Base-by-base conservation (phyloP, 2,888 invertebrate genomes). In the Harpalus rubripes region DNA sequence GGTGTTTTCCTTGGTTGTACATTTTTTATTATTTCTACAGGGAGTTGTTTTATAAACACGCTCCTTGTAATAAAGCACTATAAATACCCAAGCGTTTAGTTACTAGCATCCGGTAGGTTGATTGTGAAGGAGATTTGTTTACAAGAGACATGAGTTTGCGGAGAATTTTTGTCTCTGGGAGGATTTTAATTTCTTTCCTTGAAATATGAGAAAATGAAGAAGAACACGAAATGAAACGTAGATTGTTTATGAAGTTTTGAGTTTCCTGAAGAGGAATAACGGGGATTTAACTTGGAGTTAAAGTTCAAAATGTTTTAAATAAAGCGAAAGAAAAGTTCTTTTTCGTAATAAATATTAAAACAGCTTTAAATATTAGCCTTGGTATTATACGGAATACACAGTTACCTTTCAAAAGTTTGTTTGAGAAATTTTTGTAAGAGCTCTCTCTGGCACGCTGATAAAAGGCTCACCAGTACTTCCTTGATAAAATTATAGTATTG, bases 1-100 rank as follows among this genome's bases (percentile, higher is more conserved):
- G 10, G 22, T 16, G 26, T 7, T n/a, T 68, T 26, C n/a, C 12
- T 12, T n/a, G 26, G 39, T 22, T 68, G 72, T 18, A 72, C 56
- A 52, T 76, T 59, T 78, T 59, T 76, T 59, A 58, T 59, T 78
- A 78, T 78, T 78, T 78, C 58, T 78, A 78, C 78, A 56, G 58
- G 78, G 78, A 59, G 78, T 78, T 78, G 78, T 78, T 78, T 78
- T 78, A 78, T 78, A 78, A 56, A 78, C 78, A 58, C 15, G 32
- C 78, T 39, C 22, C 58, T 22, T 78, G 78, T 78, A 78, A 78
- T 78, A 78, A 78, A 78, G 58, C 78, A 78, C 78, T 78, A 78
- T 78, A 78, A 78, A 78, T 78, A 78, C 56, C 7, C 63, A 41
- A 56, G 78, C 78, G 26, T 78, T 78, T 59, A 58, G 78, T 32